Evolutionary conservation across 2,888 invertebrate species (phyloP).

Genomic region (Andrena fulva): DNA sequence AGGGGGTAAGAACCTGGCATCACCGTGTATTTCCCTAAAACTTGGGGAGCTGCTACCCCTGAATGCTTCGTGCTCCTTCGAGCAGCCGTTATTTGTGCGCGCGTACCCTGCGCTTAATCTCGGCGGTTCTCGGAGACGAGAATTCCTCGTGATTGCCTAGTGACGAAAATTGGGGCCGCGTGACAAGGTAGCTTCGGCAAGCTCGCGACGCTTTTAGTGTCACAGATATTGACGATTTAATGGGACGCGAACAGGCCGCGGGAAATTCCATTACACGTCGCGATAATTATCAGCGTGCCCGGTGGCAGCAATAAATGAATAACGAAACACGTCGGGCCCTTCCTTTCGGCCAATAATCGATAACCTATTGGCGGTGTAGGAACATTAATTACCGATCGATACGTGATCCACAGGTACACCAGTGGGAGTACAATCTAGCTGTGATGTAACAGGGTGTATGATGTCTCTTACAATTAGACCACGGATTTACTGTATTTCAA

Average conservation of each 20-base stretch:
- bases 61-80: background rate
- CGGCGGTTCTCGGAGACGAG: background rate
- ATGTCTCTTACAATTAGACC: slow-evolving; percentile 5
- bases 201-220: slow-evolving; percentile 4
- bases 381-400: slow-evolving; percentile 52
- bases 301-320: slow-evolving; percentile 16
- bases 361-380: slow-evolving; percentile 51
- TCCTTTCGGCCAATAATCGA: slow-evolving; percentile 46
- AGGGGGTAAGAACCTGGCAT: too few relatives aligned
- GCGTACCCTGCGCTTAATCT: background rate
- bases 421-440: slow-evolving; percentile 18
- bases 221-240: slow-evolving; percentile 8
- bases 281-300: slow-evolving; percentile 33
- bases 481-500: slow-evolving; percentile 32
- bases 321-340: slow-evolving; percentile 21
- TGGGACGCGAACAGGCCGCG: background rate
- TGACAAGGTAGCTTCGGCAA: too few relatives aligned
- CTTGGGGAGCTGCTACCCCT: too few relatives aligned
- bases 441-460: slow-evolving; percentile 36
- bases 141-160: background rate
- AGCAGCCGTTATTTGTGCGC: background rate
- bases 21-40: too few relatives aligned
- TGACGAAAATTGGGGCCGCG: slow-evolving; percentile 2
- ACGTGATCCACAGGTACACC: slow-evolving; percentile 42
- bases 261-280: slow-evolving; percentile 19